A percentile compares a stretch with the other conserved stretches of the same genome.
These are phyloP conservation scores for Zoanthus solanderi DNA, from an alignment of 92 coral and sea anemone genomes.

Conservation along the genomic window DNA sequence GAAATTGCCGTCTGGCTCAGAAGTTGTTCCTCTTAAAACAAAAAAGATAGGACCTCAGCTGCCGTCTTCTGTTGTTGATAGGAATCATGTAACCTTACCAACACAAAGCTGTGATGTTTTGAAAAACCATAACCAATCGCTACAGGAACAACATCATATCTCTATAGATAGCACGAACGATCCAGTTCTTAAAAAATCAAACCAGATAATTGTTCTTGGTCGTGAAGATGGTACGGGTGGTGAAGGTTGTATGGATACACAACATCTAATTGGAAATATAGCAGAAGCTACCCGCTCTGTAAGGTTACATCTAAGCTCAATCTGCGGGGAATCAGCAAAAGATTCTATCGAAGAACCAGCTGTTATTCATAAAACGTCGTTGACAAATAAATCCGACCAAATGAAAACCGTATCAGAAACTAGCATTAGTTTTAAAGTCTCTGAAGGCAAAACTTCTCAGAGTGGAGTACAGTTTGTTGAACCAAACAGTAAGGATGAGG, in stretches of 20 bases:
- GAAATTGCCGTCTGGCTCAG: not conserved
- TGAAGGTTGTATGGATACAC: not conserved
- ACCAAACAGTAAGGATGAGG: not conserved
- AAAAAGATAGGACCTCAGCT: not conserved
- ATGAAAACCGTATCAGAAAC: not conserved
- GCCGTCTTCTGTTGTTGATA: not conserved
- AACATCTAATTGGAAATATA: not conserved
- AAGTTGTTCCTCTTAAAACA: not conserved
- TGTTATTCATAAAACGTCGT: too few relatives aligned
- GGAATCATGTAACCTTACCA: not conserved
- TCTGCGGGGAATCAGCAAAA: not conserved
- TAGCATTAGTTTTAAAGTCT: not conserved
- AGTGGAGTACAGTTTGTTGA: conserved; percentile 6
- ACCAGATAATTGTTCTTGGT: not conserved
- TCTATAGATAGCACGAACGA: too few relatives aligned
- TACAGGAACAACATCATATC: not conserved
- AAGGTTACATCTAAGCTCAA: not conserved
- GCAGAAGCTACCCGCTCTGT: not conserved
- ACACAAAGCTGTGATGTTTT: not conserved
- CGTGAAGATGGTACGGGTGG: not conserved
- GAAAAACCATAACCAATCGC: not conserved
- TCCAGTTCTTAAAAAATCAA: not conserved
- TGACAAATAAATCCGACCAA: not conserved
- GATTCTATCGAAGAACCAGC: not conserved
- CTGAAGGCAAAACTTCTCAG: not conserved